A percentile compares a stretch with the other conserved stretches of the same genome.
Evolutionary conservation across 2,888 invertebrate species (phyloP).

Genomic region (Andrena fulva): DNA sequence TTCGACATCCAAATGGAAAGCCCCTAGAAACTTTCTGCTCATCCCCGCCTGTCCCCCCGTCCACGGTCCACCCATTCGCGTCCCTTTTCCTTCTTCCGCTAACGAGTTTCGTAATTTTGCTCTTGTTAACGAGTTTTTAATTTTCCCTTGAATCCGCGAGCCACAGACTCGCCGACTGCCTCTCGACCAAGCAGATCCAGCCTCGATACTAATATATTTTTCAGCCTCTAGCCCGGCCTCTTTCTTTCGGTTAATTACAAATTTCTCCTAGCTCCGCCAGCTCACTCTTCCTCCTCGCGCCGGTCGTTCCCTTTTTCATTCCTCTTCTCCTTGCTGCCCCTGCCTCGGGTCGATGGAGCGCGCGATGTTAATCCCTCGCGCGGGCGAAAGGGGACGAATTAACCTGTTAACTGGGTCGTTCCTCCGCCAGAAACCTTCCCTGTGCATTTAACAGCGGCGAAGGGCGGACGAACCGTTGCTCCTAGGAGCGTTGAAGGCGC

Average conservation of each 20-base stretch:
- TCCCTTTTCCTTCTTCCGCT: conserved; percentile 48
- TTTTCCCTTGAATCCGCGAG: conserved; percentile 63
- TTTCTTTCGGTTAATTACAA: conserved; percentile 54
- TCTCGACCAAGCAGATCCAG: neutral
- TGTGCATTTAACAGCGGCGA: neutral
- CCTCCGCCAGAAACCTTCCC: neutral
- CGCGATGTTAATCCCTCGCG: neutral
- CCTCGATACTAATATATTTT: conserved; percentile 60
- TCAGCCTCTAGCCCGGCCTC: conserved; percentile 24
- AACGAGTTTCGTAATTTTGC: conserved; percentile 70
- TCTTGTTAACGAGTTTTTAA: conserved; percentile 69
- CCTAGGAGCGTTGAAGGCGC: neutral
- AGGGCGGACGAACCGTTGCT: neutral
- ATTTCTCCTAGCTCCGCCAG: conserved; percentile 24
- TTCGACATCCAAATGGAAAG: conserved; percentile 54
- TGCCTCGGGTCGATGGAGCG: neutral
- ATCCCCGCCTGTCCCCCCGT: neutral
- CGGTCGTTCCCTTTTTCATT: neutral
- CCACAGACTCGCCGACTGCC: conserved; percentile 14
- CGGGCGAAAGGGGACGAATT: conserved; percentile 12
- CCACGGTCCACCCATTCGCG: neutral
- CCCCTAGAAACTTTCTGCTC: conserved; percentile 38
- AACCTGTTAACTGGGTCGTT: conserved; percentile 3
- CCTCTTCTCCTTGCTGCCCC: neutral
- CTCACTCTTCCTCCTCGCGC: neutral